Percentiles rank a stretch among this genome's conserved stretches.
Conservation (phyloP, 1,140 invertebrate genomes). For the Meloidogyne exigua region DNA sequence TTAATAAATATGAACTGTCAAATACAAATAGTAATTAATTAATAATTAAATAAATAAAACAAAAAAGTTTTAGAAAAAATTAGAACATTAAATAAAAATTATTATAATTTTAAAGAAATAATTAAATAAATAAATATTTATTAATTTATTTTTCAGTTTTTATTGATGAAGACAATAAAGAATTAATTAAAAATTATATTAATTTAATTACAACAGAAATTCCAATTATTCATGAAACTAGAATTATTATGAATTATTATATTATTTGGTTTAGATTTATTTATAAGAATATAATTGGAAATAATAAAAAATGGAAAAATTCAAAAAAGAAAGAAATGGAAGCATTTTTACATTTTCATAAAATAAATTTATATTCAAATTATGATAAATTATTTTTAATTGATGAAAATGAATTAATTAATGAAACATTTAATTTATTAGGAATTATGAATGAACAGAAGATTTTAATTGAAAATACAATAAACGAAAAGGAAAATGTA, state of each 20-base stretch:
- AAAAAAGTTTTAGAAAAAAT: too few species aligned
- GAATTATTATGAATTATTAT: neutral
- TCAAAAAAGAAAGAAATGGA: neutral
- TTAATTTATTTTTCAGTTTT: neutral
- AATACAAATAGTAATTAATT: too few species aligned
- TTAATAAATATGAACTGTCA: neutral
- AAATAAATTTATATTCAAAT: neutral
- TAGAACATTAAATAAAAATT: too few species aligned
- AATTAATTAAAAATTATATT: neutral
- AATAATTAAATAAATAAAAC: too few species aligned
- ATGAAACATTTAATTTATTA: neutral
- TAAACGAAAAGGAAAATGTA: neutral
- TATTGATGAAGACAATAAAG: neutral
- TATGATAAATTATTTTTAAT: neutral
- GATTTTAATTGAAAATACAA: neutral
- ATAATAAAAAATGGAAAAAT: neutral
- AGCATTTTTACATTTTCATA: neutral
- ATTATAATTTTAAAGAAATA: too few species aligned
- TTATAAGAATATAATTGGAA: neutral
- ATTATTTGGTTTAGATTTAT: neutral
- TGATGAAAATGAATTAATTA: neutral
- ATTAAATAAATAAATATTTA: too few species aligned
- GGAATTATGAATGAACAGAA: neutral
- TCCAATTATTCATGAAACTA: neutral
- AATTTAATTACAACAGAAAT: neutral